Conservation (phyloP, 2,888 invertebrate genomes). For the Sesamia inferens region DNA sequence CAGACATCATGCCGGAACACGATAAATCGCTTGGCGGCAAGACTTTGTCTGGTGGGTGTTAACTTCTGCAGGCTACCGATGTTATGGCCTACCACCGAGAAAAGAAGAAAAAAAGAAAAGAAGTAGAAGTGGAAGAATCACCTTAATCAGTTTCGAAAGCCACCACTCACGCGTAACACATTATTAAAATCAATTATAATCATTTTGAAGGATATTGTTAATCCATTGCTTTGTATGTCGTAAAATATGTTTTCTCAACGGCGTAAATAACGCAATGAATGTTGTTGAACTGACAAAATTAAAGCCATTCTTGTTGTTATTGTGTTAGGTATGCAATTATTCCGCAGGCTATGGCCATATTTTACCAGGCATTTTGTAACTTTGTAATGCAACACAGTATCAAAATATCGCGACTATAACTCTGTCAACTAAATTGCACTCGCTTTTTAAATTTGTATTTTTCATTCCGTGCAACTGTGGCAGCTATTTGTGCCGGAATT, state of each 20-base stretch:
- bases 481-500: constrained; percentile 7
- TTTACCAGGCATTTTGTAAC: background rate
- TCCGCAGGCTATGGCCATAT: background rate
- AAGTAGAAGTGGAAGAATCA: background rate
- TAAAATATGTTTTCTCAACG: background rate
- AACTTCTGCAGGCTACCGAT: too few species aligned
- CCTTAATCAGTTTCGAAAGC: background rate
- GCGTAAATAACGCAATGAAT: background rate
- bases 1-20: too few species aligned
- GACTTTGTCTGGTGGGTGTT: too few species aligned
- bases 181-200: too few species aligned
- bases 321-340: background rate
- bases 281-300: background rate
- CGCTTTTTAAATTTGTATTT: background rate
- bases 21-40: too few species aligned
- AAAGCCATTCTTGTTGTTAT: background rate
- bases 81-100: too few species aligned
- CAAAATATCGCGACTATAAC: constrained; percentile 11
- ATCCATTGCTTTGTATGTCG: background rate
- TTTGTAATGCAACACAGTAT: background rate
- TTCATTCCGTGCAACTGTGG: constrained; percentile 11
- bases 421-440: constrained; percentile 9
- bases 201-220: too few species aligned
- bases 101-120: too few species aligned
- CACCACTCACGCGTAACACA: background rate